These are phyloP conservation scores for Dolichopus griseipennis DNA, from an alignment of 2,888 invertebrate genomes.

Conservation along the genomic window DNA sequence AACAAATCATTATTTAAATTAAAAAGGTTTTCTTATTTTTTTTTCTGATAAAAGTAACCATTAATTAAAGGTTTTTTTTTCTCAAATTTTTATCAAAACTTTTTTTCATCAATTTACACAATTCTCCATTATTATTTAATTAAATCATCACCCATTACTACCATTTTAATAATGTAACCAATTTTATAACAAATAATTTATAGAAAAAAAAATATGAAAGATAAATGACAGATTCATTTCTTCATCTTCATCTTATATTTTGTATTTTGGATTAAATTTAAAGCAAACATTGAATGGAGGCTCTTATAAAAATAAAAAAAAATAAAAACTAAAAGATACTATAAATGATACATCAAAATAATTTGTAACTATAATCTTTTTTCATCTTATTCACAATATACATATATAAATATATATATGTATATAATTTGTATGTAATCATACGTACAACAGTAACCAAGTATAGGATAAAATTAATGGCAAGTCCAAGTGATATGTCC, in stretches of 20 bases:
- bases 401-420: too few relatives aligned
- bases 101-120: too few relatives aligned
- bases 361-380: neutral
- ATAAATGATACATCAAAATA: neutral
- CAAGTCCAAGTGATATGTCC: conserved; percentile 4
- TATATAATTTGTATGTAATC: neutral
- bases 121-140: neutral
- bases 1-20: too few relatives aligned
- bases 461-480: neutral
- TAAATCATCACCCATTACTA: neutral
- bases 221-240: neutral
- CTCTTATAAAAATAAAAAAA: neutral
- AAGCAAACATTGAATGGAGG: neutral
- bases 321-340: neutral
- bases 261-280: too few relatives aligned
- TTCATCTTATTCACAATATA: too few relatives aligned
- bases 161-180: neutral
- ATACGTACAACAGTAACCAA: neutral
- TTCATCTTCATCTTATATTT: neutral
- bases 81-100: too few relatives aligned
- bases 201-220: neutral
- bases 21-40: too few relatives aligned
- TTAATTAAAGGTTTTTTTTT: too few relatives aligned
- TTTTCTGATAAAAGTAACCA: too few relatives aligned
- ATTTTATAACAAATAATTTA: neutral